Percentiles rank a stretch among this genome's conserved stretches.
Conservation (phyloP, 2,113 vertebrate genomes). For the Stictonetta naevosa region DNA sequence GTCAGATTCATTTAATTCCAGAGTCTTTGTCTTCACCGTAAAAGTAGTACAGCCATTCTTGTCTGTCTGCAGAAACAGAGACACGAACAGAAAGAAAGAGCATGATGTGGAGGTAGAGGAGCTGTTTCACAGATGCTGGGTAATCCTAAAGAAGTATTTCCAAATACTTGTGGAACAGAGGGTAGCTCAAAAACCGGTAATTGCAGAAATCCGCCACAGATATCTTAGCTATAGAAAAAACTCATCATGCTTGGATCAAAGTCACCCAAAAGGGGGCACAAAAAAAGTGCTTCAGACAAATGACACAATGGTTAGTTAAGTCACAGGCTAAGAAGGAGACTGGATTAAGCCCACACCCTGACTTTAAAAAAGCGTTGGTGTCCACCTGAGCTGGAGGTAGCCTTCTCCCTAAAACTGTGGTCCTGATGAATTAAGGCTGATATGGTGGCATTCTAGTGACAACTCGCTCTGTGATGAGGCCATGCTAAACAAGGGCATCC, state of each 20-base stretch:
- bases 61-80: conserved; percentile 48
- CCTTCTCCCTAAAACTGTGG: background rate
- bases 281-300: background rate
- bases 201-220: background rate
- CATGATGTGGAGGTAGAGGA: background rate
- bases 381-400: background rate
- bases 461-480: background rate
- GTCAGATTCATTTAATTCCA: background rate
- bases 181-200: background rate
- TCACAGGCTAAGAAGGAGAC: background rate
- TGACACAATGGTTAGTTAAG: background rate
- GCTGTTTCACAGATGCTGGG: background rate
- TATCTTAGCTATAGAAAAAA: background rate
- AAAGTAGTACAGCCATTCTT: conserved; percentile 45
- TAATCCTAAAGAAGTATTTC: background rate
- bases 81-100: background rate
- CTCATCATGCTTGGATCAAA: background rate
- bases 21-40: conserved; percentile 37
- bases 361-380: background rate
- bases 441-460: background rate
- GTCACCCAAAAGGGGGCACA: background rate
- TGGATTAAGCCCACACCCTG: background rate
- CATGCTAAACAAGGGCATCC: background rate
- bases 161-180: background rate
- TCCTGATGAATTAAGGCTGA: background rate